Conservation (phyloP, 2,888 invertebrate species). For the Ormyrus thymus region DNA sequence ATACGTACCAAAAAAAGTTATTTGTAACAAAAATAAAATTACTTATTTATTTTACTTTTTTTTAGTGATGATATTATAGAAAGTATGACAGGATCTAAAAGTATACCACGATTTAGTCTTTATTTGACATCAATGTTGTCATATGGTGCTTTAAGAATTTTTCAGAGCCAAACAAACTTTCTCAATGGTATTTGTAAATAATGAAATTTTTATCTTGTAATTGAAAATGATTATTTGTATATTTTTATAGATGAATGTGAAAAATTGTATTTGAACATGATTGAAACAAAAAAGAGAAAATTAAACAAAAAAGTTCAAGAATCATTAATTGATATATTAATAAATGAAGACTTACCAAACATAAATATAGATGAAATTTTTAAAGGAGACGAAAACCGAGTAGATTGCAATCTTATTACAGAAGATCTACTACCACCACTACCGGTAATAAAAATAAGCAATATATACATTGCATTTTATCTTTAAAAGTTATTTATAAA, state of each 20-base stretch:
- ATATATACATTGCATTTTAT: too few relatives aligned
- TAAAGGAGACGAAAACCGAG: too few relatives aligned
- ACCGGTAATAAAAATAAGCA: too few relatives aligned
- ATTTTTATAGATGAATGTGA: conserved; percentile 5
- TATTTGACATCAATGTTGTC: conserved; percentile 2
- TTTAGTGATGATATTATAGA: conserved; percentile 21
- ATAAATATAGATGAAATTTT: too few relatives aligned
- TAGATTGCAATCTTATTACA: too few relatives aligned
- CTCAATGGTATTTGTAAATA: conserved; percentile 4
- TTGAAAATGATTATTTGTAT: not conserved
- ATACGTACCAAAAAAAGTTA: too few relatives aligned
- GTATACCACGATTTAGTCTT: conserved; percentile 7
- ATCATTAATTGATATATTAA: too few relatives aligned
- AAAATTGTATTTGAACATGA: conserved; percentile 6
- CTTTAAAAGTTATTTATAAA: too few relatives aligned
- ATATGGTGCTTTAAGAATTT: conserved; percentile 23
- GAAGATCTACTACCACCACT: too few relatives aligned
- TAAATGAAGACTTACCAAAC: too few relatives aligned
- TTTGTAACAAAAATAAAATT: not conserved
- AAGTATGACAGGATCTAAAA: not conserved
- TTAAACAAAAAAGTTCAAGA: too few relatives aligned
- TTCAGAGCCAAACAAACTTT: not conserved
- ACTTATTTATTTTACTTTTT: not conserved
- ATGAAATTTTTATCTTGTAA: not conserved
- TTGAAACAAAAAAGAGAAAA: not conserved